Evolutionary conservation across 1,140 invertebrate genomes (phyloP).

Genomic region (Drosophila tristis): DNA sequence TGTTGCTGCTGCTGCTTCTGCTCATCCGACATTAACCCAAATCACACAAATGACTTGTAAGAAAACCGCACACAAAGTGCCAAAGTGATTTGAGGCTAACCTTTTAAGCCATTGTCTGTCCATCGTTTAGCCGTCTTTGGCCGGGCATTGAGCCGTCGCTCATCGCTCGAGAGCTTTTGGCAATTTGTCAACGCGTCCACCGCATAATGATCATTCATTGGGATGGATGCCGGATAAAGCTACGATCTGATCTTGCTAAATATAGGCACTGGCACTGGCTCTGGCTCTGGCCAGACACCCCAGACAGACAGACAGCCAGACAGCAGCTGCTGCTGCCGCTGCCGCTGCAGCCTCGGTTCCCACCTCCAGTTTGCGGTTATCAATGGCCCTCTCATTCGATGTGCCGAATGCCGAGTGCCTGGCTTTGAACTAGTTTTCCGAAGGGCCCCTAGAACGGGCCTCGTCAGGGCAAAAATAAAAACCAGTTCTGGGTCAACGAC

Average conservation of each 20-base stretch:
- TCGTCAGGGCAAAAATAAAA: constrained; percentile 9
- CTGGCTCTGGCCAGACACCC: constrained; percentile 21
- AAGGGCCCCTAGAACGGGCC: constrained; percentile 35
- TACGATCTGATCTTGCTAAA: constrained; percentile 51
- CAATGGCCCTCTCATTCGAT: constrained; percentile 26
- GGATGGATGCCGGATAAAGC: constrained; percentile 68
- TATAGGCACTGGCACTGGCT: constrained; percentile 48
- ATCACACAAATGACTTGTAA: constrained; percentile 65
- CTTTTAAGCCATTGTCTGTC: constrained; percentile 40
- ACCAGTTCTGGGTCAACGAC: constrained; percentile 67
- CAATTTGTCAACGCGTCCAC: constrained; percentile 76
- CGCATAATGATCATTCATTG: constrained; percentile 79
- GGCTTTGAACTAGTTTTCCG: constrained; percentile 51
- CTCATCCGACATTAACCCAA: constrained; percentile 68
- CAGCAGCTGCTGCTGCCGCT: constrained; percentile 15
- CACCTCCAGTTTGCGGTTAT: constrained; percentile 13
- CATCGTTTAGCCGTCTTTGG: constrained; percentile 47
- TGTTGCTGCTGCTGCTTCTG: background rate
- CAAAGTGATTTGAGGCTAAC: constrained; percentile 54
- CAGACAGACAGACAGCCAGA: constrained; percentile 1
- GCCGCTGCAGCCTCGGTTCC: background rate
- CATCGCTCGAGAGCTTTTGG: constrained; percentile 58
- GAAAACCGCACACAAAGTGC: constrained; percentile 56
- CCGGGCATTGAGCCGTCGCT: constrained; percentile 65
- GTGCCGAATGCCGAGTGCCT: background rate